Percentiles rank a stretch among this genome's conserved stretches.
These are phyloP conservation scores for Cephus rjabovi DNA, from an alignment of 2,888 invertebrate genomes.

Conservation along the genomic window DNA sequence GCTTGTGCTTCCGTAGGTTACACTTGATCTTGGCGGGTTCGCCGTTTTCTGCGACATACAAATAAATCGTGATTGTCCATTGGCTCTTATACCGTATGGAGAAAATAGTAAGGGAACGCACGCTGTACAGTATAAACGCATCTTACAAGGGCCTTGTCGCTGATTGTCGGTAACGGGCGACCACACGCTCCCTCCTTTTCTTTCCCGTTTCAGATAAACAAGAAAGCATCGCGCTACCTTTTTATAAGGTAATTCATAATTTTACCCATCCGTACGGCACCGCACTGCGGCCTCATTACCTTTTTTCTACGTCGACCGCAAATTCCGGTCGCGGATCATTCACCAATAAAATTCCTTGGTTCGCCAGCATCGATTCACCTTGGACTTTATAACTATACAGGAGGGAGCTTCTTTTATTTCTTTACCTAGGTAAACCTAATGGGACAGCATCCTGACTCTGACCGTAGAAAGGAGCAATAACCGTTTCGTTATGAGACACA, in stretches of 20 bases:
- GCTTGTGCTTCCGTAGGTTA: slow-evolving; percentile 96
- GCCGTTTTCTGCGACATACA: slow-evolving; percentile 74
- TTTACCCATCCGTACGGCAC: slow-evolving; percentile 52
- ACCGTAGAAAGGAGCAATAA: neutral
- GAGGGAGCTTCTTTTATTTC: neutral
- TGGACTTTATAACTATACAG: neutral
- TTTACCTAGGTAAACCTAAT: neutral
- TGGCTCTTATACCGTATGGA: neutral
- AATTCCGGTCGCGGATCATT: slow-evolving; percentile 45
- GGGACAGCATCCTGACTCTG: neutral
- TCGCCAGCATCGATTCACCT: neutral
- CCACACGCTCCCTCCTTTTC: slow-evolving; percentile 46
- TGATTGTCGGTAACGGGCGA: slow-evolving; percentile 18
- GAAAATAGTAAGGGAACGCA: neutral
- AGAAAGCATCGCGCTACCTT: slow-evolving; percentile 31
- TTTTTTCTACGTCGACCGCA: slow-evolving; percentile 45
- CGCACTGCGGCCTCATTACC: slow-evolving; percentile 56
- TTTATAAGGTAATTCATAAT: slow-evolving; percentile 56
- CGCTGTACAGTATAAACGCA: neutral
- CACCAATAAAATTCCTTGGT: slow-evolving; percentile 12
- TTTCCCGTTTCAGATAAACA: slow-evolving; percentile 29
- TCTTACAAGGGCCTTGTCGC: neutral
- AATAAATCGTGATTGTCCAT: neutral
- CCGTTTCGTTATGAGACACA: neutral
- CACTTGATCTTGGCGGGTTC: slow-evolving; percentile 90